Evolutionary conservation across 2,888 invertebrate genomes (phyloP), one percentile per base, ranked within the genome.

Genomic region (Acrocyrtus sp.): DNA sequence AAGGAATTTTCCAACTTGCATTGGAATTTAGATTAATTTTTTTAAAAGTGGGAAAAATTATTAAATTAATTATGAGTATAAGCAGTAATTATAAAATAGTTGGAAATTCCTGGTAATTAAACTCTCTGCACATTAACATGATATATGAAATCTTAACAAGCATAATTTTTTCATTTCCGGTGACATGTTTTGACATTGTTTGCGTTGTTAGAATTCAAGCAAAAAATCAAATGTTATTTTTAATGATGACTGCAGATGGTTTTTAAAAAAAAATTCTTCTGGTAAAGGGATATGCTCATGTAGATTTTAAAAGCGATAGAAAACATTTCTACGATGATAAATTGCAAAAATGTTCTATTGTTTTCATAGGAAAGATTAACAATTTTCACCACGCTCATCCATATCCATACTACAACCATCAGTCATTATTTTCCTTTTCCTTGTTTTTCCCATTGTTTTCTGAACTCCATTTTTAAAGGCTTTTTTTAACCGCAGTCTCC

Each of bases 351-450:
- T 65, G 43, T 26, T 26, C 56, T 22, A 50, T 67, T 53, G 43
- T 67, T 67, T 60, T 45, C 51, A 43, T 53, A 51, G 21, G n/a
- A 19, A 60, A 60, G 29, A 60, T 66, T 57, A 60, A 34, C 34
- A 66, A 53, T 45, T 61, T 67, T 67, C 60, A 67, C 21, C 60
- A 67, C 60, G 5, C 5, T 12, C 34, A 34, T 34, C 34, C 60
- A 67, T 27, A 67, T 67, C 45, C 24, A 67, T 67, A 26, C 12
- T 12, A 12, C 34, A 34, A 34, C 12, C 34, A 34, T 43, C 26
- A 34, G 54, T 54, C 54, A 54, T 6, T 26, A 34, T 51, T 41
- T 45, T n/a, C n/a, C n/a, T n/a, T n/a, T 24, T 41, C 45, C 21
- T 26, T 26, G 27, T 27, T 22, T 34, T 39, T 54, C 41, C 3